Percentiles rank a stretch among this genome's conserved stretches.
phyloP scores from a whole-genome alignment of 2,888 invertebrate genomes.

The Rhagonycha lutea region DNA sequence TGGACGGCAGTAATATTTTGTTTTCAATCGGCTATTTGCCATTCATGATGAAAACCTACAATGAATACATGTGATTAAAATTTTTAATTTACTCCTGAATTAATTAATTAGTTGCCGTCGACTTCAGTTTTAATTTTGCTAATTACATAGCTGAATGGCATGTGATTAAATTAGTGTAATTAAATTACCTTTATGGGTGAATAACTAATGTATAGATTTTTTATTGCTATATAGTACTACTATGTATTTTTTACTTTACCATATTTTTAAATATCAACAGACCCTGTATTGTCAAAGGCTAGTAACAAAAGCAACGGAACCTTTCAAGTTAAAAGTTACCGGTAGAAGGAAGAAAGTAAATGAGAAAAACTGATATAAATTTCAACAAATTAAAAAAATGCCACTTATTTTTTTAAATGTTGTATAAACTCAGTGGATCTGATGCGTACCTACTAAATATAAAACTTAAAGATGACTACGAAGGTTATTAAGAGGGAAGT shows the following conservation, averaged over 20 bases:
- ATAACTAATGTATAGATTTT: not conserved
- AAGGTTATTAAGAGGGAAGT: not conserved
- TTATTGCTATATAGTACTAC: too few relatives aligned
- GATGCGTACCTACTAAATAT: not conserved
- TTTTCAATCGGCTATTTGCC: not conserved
- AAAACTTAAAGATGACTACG: too few relatives aligned
- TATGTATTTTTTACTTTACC: too few relatives aligned
- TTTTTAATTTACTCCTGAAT: not conserved
- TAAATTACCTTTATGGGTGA: not conserved
- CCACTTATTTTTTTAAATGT: not conserved
- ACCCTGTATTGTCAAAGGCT: too few relatives aligned
- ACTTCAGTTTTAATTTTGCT: not conserved
- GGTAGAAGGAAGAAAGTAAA: too few relatives aligned
- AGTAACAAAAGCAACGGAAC: too few relatives aligned
- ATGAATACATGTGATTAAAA: not conserved
- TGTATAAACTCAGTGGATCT: not conserved
- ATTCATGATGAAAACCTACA: not conserved
- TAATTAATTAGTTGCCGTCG: not conserved
- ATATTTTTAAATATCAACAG: too few relatives aligned
- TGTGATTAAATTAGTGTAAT: not conserved
- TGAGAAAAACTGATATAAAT: not conserved
- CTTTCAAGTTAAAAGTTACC: too few relatives aligned
- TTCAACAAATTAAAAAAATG: not conserved
- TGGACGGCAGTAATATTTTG: conserved; percentile 2
- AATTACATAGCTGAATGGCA: not conserved